phyloP scores from a whole-genome alignment of 2,888 invertebrate genomes.

The Tetranychus piercei region DNA sequence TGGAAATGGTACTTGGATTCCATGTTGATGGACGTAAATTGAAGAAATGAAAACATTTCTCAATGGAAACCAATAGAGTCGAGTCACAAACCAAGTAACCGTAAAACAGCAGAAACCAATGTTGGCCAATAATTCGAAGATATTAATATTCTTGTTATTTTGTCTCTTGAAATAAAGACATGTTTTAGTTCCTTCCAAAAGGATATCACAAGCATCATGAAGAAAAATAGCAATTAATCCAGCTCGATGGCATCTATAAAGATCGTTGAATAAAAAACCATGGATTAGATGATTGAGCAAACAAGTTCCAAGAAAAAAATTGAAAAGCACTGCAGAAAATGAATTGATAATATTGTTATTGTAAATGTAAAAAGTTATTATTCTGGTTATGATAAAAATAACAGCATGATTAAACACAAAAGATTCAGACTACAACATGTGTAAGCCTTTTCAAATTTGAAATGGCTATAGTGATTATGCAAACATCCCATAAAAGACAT shows the following conservation, averaged over 20 bases:
- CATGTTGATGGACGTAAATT: conserved; percentile 25
- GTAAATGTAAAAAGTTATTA: too few species aligned
- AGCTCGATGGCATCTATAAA: conserved; percentile 28
- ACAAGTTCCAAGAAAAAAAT: neutral
- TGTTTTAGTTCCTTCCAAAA: conserved; percentile 29
- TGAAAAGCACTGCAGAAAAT: neutral
- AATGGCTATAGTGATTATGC: neutral
- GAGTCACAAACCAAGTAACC: conserved; percentile 29
- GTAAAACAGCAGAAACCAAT: conserved; percentile 28
- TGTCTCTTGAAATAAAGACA: conserved; percentile 29
- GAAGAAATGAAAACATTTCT: conserved; percentile 30
- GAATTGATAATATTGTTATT: too few species aligned
- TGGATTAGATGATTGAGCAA: too few species aligned
- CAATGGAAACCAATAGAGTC: conserved; percentile 33
- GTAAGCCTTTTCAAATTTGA: too few species aligned
- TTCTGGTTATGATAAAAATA: too few species aligned
- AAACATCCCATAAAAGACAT: neutral
- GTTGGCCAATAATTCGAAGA: conserved; percentile 28
- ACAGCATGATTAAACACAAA: too few species aligned
- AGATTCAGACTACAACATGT: too few species aligned
- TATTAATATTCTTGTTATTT: conserved; percentile 20
- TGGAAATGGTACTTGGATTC: conserved; percentile 28
- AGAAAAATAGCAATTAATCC: conserved; percentile 28
- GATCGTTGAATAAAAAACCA: neutral
- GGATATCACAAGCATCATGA: conserved; percentile 29